These are phyloP conservation scores for Bellardia bayeri DNA, from an alignment of 2,888 invertebrate genomes.

Conservation along the genomic window DNA sequence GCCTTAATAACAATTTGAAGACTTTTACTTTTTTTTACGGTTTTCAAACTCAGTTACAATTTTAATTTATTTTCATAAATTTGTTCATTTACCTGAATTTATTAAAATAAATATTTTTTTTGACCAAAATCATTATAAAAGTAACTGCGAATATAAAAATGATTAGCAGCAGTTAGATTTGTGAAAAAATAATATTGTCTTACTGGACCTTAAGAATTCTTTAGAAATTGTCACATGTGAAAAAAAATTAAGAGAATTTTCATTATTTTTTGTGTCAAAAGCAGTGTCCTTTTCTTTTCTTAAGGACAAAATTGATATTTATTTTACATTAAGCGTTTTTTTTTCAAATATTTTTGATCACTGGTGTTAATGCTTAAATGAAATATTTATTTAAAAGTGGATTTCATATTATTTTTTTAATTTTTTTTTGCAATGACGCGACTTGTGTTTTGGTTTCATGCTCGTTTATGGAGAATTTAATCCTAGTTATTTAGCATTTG, in stretches of 20 bases:
- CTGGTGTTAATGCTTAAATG: conserved; percentile 61
- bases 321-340: conserved; percentile 67
- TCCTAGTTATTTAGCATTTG: conserved; percentile 53
- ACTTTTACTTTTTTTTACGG: not conserved
- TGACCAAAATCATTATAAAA: not conserved
- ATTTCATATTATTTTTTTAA: conserved; percentile 48
- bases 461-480: conserved; percentile 33
- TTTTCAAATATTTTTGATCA: conserved; percentile 27
- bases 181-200: conserved; percentile 58
- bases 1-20: too few species aligned
- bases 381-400: conserved; percentile 70
- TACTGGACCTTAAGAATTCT: conserved; percentile 43
- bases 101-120: conserved; percentile 60
- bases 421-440: conserved; percentile 59
- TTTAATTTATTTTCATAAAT: too few species aligned
- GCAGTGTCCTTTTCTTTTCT: not conserved
- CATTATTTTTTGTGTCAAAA: conserved; percentile 12
- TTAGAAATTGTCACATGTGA: conserved; percentile 56
- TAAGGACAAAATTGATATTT: conserved; percentile 52
- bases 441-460: conserved; percentile 21
- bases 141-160: conserved; percentile 16
- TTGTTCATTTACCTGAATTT: conserved; percentile 5
- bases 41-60: too few species aligned
- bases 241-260: conserved; percentile 19
- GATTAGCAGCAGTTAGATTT: conserved; percentile 32